Conservation (phyloP, 2,113 vertebrate genomes). For the Phrynocephalus versicolor region DNA sequence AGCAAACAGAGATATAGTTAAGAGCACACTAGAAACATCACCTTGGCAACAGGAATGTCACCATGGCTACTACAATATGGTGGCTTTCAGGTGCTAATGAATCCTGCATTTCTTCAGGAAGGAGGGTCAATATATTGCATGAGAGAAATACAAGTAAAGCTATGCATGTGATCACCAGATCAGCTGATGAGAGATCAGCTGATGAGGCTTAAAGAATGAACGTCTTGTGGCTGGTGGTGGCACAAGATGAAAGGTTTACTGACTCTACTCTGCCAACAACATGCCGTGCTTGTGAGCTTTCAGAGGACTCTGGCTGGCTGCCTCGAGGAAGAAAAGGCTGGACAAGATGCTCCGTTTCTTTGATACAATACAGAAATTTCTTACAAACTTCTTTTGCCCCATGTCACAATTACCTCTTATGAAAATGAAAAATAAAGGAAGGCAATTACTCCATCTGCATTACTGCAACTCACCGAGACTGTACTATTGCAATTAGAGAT, state of each 20-base stretch:
- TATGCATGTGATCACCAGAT: background rate
- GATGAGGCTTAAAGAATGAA: background rate
- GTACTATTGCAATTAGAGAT: background rate
- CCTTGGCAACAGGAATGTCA: background rate
- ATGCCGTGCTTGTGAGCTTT: background rate
- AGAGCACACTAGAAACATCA: background rate
- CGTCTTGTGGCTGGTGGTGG: background rate
- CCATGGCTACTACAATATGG: background rate
- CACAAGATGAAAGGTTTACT: background rate
- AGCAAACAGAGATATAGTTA: background rate
- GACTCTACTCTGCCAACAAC: background rate
- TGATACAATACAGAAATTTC: background rate
- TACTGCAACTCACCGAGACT: background rate
- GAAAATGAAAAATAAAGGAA: no score
- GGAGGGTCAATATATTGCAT: background rate
- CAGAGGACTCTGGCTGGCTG: background rate
- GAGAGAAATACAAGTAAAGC: background rate
- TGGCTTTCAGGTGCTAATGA: background rate
- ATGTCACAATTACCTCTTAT: background rate
- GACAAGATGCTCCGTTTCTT: background rate
- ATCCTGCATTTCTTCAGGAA: background rate
- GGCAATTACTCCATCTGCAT: background rate
- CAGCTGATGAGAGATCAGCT: constrained; percentile 1
- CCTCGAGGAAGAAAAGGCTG: background rate
- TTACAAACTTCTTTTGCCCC: background rate